Conservation (phyloP, 1,140 invertebrate genomes). For the Drosophila murphyi region DNA sequence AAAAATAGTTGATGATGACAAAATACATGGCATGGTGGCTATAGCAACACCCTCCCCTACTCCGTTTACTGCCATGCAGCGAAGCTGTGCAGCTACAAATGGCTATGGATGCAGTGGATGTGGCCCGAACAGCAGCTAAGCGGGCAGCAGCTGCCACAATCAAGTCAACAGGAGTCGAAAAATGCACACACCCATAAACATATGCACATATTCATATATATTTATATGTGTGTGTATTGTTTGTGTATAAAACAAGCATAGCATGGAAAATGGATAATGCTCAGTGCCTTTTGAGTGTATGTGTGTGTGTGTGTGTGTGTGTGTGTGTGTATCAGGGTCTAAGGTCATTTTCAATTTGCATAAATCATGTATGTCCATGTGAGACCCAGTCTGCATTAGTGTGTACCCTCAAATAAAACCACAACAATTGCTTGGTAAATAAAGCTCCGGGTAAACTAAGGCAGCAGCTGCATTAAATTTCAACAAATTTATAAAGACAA, state of each 20-base stretch:
- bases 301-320: constrained; percentile 44
- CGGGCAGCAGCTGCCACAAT: constrained; percentile 69
- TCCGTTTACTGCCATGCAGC: constrained; percentile 8
- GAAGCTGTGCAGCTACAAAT: constrained; percentile 44
- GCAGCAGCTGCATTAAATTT: constrained; percentile 47
- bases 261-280: constrained; percentile 67
- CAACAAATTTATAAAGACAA: constrained; percentile 9
- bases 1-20: constrained; percentile 76
- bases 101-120: constrained; percentile 35
- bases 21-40: constrained; percentile 53
- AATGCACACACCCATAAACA: constrained; percentile 33
- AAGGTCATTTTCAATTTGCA: constrained; percentile 81
- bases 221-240: constrained; percentile 12
- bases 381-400: constrained; percentile 27
- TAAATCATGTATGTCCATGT: constrained; percentile 70
- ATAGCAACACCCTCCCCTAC: background rate
- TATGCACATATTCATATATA: background rate
- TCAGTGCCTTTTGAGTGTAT: background rate
- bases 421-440: constrained; percentile 58
- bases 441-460: constrained; percentile 34
- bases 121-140: constrained; percentile 49
- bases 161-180: constrained; percentile 69
- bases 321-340: constrained; percentile 55
- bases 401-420: constrained; percentile 44
- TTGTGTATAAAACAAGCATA: constrained; percentile 33